These are phyloP conservation scores for Apodemia mormo DNA, from an alignment of 2,888 invertebrate species.

Conservation along the genomic window DNA sequence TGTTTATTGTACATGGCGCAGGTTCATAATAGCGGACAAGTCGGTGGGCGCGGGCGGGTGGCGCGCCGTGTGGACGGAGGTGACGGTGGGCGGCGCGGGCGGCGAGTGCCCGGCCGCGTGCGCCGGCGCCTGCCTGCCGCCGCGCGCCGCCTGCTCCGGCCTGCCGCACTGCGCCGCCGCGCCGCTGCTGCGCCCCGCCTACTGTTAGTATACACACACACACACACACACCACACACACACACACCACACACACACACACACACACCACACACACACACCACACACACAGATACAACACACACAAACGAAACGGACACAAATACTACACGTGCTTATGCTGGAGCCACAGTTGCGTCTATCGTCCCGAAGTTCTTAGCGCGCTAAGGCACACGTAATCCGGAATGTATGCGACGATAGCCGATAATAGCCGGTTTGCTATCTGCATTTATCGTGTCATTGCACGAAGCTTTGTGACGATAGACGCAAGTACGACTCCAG, in stretches of 20 bases:
- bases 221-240: conserved; percentile 29
- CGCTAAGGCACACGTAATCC: too few species aligned
- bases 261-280: too few species aligned
- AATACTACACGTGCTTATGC: neutral
- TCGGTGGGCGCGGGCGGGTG: conserved; percentile 97
- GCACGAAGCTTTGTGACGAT: too few species aligned
- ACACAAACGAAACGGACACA: neutral
- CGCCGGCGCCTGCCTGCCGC: conserved; percentile 59
- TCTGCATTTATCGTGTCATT: too few species aligned
- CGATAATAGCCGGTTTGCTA: too few species aligned
- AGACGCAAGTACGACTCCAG: too few species aligned
- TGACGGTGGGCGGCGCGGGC: conserved; percentile 83
- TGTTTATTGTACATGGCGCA: conserved; percentile 53
- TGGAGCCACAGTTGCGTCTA: too few species aligned
- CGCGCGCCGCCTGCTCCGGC: conserved; percentile 67
- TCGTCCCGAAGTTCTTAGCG: too few species aligned
- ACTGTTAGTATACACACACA: conserved; percentile 85
- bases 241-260: too few species aligned
- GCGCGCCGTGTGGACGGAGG: conserved; percentile 97
- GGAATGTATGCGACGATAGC: too few species aligned
- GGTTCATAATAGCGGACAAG: conserved; percentile 97
- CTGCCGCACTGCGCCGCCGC: conserved; percentile 87
- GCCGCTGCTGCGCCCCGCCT: conserved; percentile 82
- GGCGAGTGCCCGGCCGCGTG: conserved; percentile 44
- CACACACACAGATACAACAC: too few species aligned